These are phyloP conservation scores for Acanthaster planci DNA, from an alignment of 35 echinoderm and acorn worm species.

Conservation along the genomic window DNA sequence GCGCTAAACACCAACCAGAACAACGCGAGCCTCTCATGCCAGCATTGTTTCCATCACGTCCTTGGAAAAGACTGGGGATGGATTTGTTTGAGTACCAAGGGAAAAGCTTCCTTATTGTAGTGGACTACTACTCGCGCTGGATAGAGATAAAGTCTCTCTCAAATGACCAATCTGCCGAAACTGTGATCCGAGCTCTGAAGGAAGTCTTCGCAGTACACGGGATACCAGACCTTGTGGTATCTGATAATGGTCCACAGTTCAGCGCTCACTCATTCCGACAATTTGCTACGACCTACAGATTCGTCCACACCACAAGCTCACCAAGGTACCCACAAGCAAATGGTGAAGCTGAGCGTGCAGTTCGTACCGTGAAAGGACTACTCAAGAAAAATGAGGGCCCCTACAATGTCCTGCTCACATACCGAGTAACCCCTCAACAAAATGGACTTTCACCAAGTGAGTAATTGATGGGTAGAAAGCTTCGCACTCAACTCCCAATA, in stretches of 20 bases:
- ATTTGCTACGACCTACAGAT: conserved; percentile 20
- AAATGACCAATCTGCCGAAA: not conserved
- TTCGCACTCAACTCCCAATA: conserved; percentile 35
- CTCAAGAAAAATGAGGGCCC: conserved; percentile 42
- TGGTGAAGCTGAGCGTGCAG: conserved; percentile 61
- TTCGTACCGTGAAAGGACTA: conserved; percentile 49
- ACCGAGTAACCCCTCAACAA: conserved; percentile 44
- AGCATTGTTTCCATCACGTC: conserved; percentile 32
- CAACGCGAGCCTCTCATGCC: conserved; percentile 48
- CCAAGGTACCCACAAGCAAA: conserved; percentile 41
- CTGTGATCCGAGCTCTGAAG: conserved; percentile 28
- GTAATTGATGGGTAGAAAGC: conserved; percentile 57
- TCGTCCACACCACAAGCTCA: conserved; percentile 22
- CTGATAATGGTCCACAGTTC: conserved; percentile 36
- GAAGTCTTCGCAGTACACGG: conserved; percentile 39
- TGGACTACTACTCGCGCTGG: conserved; percentile 59
- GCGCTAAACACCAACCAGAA: conserved; percentile 15
- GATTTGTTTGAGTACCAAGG: conserved; percentile 32
- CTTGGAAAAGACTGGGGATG: conserved; percentile 31
- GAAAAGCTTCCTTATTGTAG: conserved; percentile 30
- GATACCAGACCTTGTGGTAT: conserved; percentile 14
- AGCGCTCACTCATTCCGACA: not conserved
- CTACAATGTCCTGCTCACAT: conserved; percentile 41
- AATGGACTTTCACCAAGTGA: conserved; percentile 45
- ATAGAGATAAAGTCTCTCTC: conserved; percentile 28